Evolutionary conservation across 2,797 vertebrate genomes (phyloP), one percentile per base, ranked within the genome.

Genomic region (Sus cebifrons): DNA sequence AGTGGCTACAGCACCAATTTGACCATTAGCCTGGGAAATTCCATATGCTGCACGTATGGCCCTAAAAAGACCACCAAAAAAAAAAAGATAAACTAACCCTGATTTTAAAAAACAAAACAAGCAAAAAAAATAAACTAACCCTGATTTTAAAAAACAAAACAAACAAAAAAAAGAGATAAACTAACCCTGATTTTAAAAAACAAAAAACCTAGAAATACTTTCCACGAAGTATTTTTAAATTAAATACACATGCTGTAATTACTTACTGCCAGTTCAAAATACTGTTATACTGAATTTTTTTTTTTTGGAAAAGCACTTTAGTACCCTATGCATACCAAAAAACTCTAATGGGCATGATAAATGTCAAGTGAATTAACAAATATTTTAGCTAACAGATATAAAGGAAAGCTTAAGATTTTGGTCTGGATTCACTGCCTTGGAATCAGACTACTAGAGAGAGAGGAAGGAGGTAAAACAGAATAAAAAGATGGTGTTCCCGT

Each of bases 371-470:
- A 90, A 90, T 56, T 84, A 74, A 74, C 16, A 83, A 94, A 82
- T 67, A 82, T 89, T 67, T 83, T 93, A 49, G 25, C 29, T 83
- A 89, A 68, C 17, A 95, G 29, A 95, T 27, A 86, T 52, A 81
- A 6, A 79, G n/a, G 16, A 78, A 91, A 58, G 32, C 79, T 78
- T 79, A 86, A 85, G 54, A 44, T 44, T 77, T 54, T 67, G 56
- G 21, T 84, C 23, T 49, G 62, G 77, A 82, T 75, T 84, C 85
- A 68, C 6, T 68, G 27, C 20, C 49, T 13, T 77, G 36, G 3
- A 21, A 23, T 64, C 60, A 56, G 17, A 40, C 49, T 40, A 58
- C 23, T 52, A 21, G 52, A 75, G 8, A 81, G 25, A 52, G 25
- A 7, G 16, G 8, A 86, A n/a, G 23, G 27, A 8, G 12, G 25